Evolutionary conservation across 1,140 invertebrate species (phyloP).

Genomic region (Bombus ignitus): DNA sequence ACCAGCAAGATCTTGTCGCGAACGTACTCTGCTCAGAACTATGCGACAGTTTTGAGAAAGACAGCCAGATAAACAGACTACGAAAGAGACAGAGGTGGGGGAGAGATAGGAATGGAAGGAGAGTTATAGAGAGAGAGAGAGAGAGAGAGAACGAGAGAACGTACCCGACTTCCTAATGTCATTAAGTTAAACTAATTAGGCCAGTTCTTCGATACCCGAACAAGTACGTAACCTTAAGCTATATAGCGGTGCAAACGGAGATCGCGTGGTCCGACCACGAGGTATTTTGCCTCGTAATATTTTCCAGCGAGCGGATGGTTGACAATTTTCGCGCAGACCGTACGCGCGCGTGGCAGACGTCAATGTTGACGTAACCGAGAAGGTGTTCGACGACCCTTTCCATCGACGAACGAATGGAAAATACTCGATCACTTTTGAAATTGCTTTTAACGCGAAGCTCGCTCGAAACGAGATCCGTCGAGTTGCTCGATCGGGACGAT

Average conservation of each 20-base stretch:
- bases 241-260: constrained; percentile 8
- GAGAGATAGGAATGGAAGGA: background rate
- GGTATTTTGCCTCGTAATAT: background rate
- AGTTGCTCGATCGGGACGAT: background rate
- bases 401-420: background rate
- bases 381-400: background rate
- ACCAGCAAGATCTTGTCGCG: background rate
- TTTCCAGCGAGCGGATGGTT: background rate
- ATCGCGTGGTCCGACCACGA: constrained; percentile 5
- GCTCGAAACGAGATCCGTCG: too few species aligned
- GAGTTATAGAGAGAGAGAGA: background rate
- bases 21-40: background rate
- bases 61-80: too few species aligned
- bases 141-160: background rate
- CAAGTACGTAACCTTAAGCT: constrained; percentile 48
- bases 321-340: background rate
- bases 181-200: constrained; percentile 78
- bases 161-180: constrained; percentile 71
- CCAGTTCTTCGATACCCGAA: constrained; percentile 42
- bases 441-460: too few species aligned
- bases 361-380: background rate
- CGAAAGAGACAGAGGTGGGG: background rate
- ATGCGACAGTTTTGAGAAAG: constrained; percentile 2
- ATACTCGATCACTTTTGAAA: too few species aligned
- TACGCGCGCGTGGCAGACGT: background rate